Evolutionary conservation across 2,797 vertebrate genomes (phyloP).

Genomic region (Tinamus major): DNA sequence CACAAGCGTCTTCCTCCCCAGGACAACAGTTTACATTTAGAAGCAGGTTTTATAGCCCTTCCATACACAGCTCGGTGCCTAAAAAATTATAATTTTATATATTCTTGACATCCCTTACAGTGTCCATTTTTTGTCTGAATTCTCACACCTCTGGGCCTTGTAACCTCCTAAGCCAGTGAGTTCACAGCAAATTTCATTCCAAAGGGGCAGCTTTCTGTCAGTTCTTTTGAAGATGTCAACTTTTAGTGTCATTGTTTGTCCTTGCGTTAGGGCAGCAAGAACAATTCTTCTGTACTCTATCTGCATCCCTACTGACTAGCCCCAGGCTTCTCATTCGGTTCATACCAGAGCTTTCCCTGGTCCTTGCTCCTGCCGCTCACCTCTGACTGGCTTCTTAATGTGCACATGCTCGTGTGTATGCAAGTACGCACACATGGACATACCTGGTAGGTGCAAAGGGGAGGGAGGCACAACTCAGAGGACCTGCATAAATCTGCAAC

Average conservation of each 20-base stretch:
- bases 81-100: not conserved
- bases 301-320: not conserved
- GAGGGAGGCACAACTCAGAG: not conserved
- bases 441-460: not conserved
- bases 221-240: not conserved
- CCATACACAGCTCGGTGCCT: not conserved
- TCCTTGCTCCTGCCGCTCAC: fast-evolving
- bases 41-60: not conserved
- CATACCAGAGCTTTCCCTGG: not conserved
- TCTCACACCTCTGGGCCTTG: not conserved
- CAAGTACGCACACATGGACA: not conserved
- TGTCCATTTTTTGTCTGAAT: not conserved
- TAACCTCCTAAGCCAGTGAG: not conserved
- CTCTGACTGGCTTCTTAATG: not conserved
- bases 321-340: not conserved
- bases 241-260: not conserved
- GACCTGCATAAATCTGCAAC: not conserved
- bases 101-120: not conserved
- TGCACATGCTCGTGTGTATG: not conserved
- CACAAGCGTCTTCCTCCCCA: not conserved
- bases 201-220: not conserved
- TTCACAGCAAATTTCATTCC: not conserved
- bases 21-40: not conserved
- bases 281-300: not conserved
- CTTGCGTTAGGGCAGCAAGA: not conserved